phyloP scores from a whole-genome alignment of 2,888 invertebrate genomes.

The Drosophila merina region DNA sequence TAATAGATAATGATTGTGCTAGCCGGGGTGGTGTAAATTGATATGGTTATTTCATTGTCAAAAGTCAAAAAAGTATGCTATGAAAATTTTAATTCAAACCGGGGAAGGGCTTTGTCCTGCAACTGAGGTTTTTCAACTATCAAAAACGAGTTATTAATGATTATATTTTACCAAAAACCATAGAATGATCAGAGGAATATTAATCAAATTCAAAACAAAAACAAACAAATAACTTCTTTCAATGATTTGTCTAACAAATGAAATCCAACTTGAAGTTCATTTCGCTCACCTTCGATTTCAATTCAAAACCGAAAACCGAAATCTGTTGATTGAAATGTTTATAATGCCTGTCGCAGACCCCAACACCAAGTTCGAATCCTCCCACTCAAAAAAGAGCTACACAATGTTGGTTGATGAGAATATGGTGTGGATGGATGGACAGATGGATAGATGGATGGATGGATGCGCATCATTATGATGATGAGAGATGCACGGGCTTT shows the following conservation, averaged over 20 bases:
- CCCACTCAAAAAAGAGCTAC: slow-evolving; percentile 36
- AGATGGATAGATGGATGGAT: slow-evolving; percentile 30
- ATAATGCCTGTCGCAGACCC: slow-evolving; percentile 37
- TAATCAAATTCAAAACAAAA: slow-evolving; percentile 6
- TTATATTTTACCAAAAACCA: neutral
- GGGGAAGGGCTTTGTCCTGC: too few relatives aligned
- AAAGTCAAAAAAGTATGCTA: slow-evolving; percentile 41
- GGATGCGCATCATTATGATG: slow-evolving; percentile 56
- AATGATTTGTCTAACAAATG: neutral
- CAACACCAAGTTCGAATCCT: slow-evolving; percentile 40
- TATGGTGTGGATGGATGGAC: slow-evolving; percentile 48
- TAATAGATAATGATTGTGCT: slow-evolving; percentile 31
- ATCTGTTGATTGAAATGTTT: slow-evolving; percentile 51
- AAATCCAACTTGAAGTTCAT: slow-evolving; percentile 10
- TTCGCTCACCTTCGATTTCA: slow-evolving; percentile 22
- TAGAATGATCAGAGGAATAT: neutral
- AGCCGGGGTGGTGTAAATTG: slow-evolving; percentile 24
- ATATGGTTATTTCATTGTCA: slow-evolving; percentile 18
- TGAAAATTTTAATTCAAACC: neutral
- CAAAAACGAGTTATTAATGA: too few relatives aligned
- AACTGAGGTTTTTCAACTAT: too few relatives aligned
- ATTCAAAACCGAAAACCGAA: neutral
- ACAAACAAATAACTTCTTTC: neutral
- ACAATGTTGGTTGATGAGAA: slow-evolving; percentile 57
- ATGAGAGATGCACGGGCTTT: slow-evolving; percentile 20